A percentile compares a stretch with the other conserved stretches of the same genome.
Evolutionary conservation across 1,140 invertebrate genomes (phyloP).

Genomic region (Phymastichus coffea): DNA sequence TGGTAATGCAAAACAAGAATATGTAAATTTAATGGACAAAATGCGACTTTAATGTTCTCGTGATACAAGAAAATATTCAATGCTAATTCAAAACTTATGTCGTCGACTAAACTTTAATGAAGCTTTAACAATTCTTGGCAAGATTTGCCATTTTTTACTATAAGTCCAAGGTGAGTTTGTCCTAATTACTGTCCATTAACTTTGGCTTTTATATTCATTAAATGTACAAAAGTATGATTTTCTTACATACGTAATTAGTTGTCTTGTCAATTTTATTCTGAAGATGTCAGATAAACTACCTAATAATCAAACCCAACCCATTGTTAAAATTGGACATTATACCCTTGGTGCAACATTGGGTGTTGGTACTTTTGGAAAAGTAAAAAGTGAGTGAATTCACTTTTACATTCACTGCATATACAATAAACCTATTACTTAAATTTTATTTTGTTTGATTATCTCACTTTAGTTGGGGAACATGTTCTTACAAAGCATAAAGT

Average conservation of each 20-base stretch:
- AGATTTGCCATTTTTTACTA: conserved; percentile 16
- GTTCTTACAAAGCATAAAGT: conserved; percentile 97
- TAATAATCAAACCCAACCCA: conserved; percentile 64
- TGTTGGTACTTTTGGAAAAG: conserved; percentile 93
- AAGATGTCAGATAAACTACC: conserved; percentile 64
- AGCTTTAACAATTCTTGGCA: conserved; percentile 17
- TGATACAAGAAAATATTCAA: neutral
- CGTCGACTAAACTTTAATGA: neutral
- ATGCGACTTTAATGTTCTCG: neutral
- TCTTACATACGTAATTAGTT: conserved; percentile 6
- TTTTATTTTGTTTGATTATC: neutral
- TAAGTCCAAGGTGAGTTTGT: conserved; percentile 16
- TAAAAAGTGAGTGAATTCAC: conserved; percentile 71
- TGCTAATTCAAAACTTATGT: conserved; percentile 3
- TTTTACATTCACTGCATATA: neutral
- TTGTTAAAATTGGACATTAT: conserved; percentile 93
- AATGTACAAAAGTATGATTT: neutral
- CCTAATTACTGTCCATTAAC: no score
- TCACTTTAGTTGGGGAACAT: conserved; percentile 85
- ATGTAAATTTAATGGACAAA: conserved; percentile 7
- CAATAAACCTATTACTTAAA: neutral
- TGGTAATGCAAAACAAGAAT: conserved; percentile 14
- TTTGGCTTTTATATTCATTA: neutral
- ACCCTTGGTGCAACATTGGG: conserved; percentile 86
- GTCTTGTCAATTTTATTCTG: no score